phyloP scores from a whole-genome alignment of 2,888 invertebrate genomes.

The Seira ritae region DNA sequence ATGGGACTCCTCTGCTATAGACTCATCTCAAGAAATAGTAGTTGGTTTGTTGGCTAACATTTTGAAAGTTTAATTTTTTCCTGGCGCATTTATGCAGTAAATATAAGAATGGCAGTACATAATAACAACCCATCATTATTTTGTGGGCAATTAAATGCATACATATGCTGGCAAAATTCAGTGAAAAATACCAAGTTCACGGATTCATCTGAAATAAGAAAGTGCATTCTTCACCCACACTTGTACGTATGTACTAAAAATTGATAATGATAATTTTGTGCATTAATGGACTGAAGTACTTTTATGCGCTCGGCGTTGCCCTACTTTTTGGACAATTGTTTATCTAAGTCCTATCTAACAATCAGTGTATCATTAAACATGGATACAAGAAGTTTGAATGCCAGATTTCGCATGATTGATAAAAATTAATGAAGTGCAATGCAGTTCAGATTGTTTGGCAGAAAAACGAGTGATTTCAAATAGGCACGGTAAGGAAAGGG shows the following conservation, averaged over 20 bases:
- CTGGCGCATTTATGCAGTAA: background rate
- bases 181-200: background rate
- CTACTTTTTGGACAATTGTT: background rate
- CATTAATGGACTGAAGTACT: too few relatives aligned
- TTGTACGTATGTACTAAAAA: too few relatives aligned
- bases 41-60: background rate
- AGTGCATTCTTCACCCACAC: too few relatives aligned
- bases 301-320: background rate
- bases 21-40: background rate
- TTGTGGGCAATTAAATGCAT: background rate
- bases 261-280: too few relatives aligned
- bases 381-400: background rate
- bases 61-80: slow-evolving; percentile 2
- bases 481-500: too few relatives aligned
- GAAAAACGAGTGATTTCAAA: too few relatives aligned
- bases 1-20: too few relatives aligned
- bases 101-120: background rate
- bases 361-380: background rate
- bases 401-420: background rate
- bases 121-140: slow-evolving; percentile 1
- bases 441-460: too few relatives aligned
- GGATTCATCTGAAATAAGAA: background rate
- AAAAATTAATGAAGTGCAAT: too few relatives aligned
- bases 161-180: background rate
- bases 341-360: background rate